phyloP scores from a whole-genome alignment of 2,797 vertebrate species.

The Phalanger gymnotis region DNA sequence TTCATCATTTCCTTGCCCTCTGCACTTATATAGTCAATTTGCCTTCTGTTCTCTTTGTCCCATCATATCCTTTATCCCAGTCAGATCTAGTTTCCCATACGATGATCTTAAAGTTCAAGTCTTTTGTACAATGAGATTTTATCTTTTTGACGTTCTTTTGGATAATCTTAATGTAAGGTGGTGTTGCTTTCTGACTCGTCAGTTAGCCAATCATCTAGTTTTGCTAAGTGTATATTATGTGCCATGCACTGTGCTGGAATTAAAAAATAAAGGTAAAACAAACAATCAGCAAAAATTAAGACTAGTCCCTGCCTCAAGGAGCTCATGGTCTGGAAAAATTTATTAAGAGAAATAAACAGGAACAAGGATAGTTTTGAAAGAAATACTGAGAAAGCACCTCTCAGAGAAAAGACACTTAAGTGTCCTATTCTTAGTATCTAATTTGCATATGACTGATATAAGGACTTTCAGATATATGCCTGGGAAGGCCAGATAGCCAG shows the following conservation, averaged over 20 bases:
- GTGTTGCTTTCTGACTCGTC: background rate
- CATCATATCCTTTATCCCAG: background rate
- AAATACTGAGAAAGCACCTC: background rate
- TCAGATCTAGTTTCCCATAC: background rate
- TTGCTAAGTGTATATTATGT: background rate
- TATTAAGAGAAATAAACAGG: background rate
- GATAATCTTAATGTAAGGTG: background rate
- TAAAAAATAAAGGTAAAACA: background rate
- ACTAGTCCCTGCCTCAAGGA: background rate
- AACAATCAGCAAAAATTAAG: background rate
- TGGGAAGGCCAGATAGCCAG: background rate
- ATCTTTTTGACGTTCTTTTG: background rate
- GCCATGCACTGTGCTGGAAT: background rate
- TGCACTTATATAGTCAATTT: background rate
- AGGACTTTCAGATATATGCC: background rate
- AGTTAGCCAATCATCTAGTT: background rate
- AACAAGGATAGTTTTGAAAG: background rate
- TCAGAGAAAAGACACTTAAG: background rate
- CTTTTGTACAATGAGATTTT: background rate
- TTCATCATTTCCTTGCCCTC: background rate
- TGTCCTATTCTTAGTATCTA: background rate
- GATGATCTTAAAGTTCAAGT: background rate
- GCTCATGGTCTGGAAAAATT: background rate
- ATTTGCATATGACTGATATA: background rate
- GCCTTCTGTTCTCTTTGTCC: background rate